Evolutionary conservation across 64 coral and sea anemone species (phyloP).

Genomic region (Trachythela sp.): DNA sequence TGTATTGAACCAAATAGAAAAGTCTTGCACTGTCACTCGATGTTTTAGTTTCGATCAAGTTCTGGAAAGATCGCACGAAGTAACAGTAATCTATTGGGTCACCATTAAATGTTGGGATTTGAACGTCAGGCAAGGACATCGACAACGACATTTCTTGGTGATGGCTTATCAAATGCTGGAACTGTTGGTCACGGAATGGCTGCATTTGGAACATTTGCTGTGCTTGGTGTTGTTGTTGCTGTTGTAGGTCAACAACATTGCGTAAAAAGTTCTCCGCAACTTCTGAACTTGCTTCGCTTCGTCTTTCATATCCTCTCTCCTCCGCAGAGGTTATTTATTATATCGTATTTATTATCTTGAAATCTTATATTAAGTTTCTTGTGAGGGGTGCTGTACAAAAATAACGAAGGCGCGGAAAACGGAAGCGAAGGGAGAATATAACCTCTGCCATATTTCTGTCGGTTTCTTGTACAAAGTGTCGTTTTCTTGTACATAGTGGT

Average conservation of each 20-base stretch:
- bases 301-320: too few species aligned
- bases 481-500: too few species aligned
- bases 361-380: too few species aligned
- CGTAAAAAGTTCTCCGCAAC: slow-evolving; percentile 5
- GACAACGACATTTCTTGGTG: neutral
- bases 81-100: neutral
- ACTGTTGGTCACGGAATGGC: slow-evolving; percentile 1
- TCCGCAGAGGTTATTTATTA: too few species aligned
- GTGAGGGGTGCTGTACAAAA: too few species aligned
- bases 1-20: neutral
- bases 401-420: too few species aligned
- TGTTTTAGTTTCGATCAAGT: slow-evolving; percentile 11
- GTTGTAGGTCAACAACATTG: slow-evolving; percentile 28
- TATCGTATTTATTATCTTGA: too few species aligned
- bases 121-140: neutral
- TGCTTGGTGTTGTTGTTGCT: slow-evolving; percentile 13
- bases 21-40: neutral
- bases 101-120: neutral
- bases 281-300: neutral
- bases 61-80: neutral
- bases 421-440: too few species aligned
- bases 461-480: too few species aligned
- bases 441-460: too few species aligned
- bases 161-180: neutral
- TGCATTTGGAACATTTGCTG: slow-evolving; percentile 14